These are phyloP conservation scores for Tetranychus cinnabarinus DNA, from an alignment of 1,140 invertebrate genomes.

Conservation along the genomic window DNA sequence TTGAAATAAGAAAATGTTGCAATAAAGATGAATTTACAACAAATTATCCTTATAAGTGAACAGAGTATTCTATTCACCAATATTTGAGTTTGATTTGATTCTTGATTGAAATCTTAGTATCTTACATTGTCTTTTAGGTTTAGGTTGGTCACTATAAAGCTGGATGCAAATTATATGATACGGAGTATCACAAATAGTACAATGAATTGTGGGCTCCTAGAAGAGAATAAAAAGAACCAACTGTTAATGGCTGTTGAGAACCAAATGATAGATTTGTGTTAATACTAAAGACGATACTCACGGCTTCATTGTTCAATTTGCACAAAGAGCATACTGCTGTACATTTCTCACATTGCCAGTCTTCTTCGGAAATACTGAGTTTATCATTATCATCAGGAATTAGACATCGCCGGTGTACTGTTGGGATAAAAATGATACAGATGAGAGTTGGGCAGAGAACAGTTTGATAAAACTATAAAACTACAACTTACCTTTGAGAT, in stretches of 20 bases:
- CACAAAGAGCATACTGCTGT: not conserved
- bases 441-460: too few relatives aligned
- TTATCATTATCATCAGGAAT: not conserved
- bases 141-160: too few relatives aligned
- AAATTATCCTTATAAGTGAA: too few relatives aligned
- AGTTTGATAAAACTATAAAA: not conserved
- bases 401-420: not conserved
- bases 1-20: too few relatives aligned
- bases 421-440: not conserved
- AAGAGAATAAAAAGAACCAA: too few relatives aligned
- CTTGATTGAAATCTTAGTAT: too few relatives aligned
- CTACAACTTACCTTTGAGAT: not conserved
- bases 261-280: too few relatives aligned
- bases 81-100: too few relatives aligned
- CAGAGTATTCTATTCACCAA: too few relatives aligned
- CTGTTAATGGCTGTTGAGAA: too few relatives aligned
- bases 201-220: not conserved
- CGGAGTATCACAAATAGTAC: not conserved
- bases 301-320: not conserved
- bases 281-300: not conserved
- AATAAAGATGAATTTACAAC: too few relatives aligned
- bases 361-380: not conserved
- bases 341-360: not conserved
- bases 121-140: too few relatives aligned
- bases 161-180: not conserved